Evolutionary conservation across 2,888 invertebrate species (phyloP), one percentile per base, ranked within the genome.

Genomic region (Macrophya annulata): DNA sequence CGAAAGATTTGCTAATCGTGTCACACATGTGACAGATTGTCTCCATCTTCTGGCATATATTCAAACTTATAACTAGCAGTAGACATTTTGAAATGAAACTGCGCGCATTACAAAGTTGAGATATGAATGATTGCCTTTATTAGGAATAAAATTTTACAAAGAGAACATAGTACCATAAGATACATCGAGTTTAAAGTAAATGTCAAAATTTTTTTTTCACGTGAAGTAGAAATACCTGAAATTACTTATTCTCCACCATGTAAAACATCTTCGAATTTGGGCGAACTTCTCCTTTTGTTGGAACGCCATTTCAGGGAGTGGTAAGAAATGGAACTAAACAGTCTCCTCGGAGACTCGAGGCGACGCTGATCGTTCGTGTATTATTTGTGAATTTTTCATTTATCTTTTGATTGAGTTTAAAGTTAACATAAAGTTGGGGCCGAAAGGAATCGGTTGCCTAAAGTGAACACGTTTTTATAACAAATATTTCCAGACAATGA

Each of bases 11-110:
- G 17, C 37, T 40, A 79, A 82, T 72, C 25, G 89, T 81, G 86
- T 84, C 84, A 45, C 76, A 88, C 85, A 84, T 88, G 89, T 88
- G 89, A 89, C 88, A 88, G 88, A 87, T 86, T 68, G 88, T 88
- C 87, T 89, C 89, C 90, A 90, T 90, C 87, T 90, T 90, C 43
- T 21, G 81, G 81, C 15, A 17, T 21, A 21, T 21, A 40, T 43
- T n/a, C 17, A 40, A 62, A 81, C 81, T 81, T 43, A 21, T 12
- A 43, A 4, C 62, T 81, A 81, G 81, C 62, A 81, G 81, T 62
- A 81, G 81, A 62, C 59, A 81, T 81, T 40, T 62, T 81, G 37
- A 55, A 45, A 68, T 15, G 31, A 51, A 40, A 83, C 21, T 68
- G 37, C 62, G 81, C 43, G 31, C 21, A 17, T 43, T 37, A 79